A percentile compares a stretch with the other conserved stretches of the same genome.
Conservation (phyloP, 1,140 invertebrate species). For the Trichoplusia ni region DNA sequence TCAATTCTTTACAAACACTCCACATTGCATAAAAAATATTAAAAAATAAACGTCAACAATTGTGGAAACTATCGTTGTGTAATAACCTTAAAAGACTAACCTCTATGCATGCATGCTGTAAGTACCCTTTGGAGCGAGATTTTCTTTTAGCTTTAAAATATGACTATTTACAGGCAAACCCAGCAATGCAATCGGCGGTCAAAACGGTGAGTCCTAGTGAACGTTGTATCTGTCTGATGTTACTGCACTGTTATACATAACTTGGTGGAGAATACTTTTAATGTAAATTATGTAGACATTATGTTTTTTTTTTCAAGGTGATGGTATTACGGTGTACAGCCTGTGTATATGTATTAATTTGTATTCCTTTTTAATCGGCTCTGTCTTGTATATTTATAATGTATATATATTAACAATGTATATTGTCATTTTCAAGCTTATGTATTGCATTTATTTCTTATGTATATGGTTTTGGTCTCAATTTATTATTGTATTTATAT, state of each 20-base stretch:
- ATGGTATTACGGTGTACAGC: slow-evolving; percentile 17
- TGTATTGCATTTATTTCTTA: too few relatives aligned
- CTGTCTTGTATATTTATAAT: neutral
- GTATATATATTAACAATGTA: too few relatives aligned
- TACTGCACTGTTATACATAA: slow-evolving; percentile 52
- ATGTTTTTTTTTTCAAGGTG: slow-evolving; percentile 25
- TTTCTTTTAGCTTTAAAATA: slow-evolving; percentile 65
- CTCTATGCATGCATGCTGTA: slow-evolving; percentile 60
- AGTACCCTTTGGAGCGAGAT: slow-evolving; percentile 58
- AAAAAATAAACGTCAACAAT: neutral
- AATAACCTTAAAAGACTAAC: neutral
- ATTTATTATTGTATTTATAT: too few relatives aligned
- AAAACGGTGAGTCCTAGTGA: slow-evolving; percentile 86
- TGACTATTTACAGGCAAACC: slow-evolving; percentile 88
- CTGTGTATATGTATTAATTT: neutral
- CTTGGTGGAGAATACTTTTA: slow-evolving; percentile 55
- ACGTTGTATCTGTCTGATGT: slow-evolving; percentile 37
- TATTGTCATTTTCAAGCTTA: too few relatives aligned
- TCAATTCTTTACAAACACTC: too few relatives aligned
- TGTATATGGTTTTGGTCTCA: too few relatives aligned
- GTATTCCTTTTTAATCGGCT: neutral
- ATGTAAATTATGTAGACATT: neutral
- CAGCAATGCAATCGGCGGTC: slow-evolving; percentile 91
- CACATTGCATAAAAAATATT: too few relatives aligned
- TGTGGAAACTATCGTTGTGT: neutral